These are phyloP conservation scores for Gallinago paraguaiae DNA, from an alignment of 2,113 vertebrate species.

Conservation along the genomic window DNA sequence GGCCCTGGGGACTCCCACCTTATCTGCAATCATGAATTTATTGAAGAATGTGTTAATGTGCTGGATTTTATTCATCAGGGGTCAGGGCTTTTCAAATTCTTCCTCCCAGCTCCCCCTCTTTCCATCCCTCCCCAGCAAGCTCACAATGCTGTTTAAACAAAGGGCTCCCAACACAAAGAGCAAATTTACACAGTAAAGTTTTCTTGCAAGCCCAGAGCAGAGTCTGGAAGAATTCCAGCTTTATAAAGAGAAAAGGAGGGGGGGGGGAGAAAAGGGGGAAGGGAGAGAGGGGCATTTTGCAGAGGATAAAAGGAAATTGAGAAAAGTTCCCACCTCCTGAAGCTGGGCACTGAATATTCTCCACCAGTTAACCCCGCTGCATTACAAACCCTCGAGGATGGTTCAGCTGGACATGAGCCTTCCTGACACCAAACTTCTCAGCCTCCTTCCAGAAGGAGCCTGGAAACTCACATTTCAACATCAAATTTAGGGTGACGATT, in stretches of 20 bases:
- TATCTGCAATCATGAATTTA: constrained; percentile 75
- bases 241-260: constrained; percentile 64
- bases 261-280: constrained; percentile 49
- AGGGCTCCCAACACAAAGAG: constrained; percentile 86
- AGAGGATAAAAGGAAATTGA: constrained; percentile 61
- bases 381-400: not conserved
- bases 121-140: constrained; percentile 77
- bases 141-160: constrained; percentile 90
- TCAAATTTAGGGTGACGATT: not conserved
- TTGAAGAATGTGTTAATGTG: constrained; percentile 79
- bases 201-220: constrained; percentile 87
- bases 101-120: constrained; percentile 68
- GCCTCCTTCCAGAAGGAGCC: not conserved
- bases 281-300: constrained; percentile 67
- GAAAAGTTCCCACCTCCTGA: constrained; percentile 69
- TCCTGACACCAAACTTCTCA: not conserved
- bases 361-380: constrained; percentile 22
- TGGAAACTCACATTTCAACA: not conserved
- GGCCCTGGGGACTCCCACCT: constrained; percentile 69
- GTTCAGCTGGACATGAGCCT: not conserved
- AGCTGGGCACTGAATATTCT: constrained; percentile 39
- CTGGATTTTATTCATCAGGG: constrained; percentile 76
- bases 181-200: constrained; percentile 91
- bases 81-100: constrained; percentile 83
- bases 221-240: constrained; percentile 85